A percentile compares a stretch with the other conserved stretches of the same genome.
These are phyloP conservation scores for Menura novaehollandiae DNA, from an alignment of 2,113 vertebrate species.

Conservation along the genomic window DNA sequence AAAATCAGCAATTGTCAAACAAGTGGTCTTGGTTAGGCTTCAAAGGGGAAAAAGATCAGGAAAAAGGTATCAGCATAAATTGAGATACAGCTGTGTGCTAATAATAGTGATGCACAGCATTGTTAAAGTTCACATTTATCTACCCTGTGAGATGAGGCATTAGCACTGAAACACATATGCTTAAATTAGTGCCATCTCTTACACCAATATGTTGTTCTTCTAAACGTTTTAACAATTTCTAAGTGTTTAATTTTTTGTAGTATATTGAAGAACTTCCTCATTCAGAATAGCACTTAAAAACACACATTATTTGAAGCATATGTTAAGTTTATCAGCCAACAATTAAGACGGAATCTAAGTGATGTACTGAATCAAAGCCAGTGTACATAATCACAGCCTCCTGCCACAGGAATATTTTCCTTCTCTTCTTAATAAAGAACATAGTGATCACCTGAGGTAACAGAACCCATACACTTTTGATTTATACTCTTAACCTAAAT, in stretches of 20 bases:
- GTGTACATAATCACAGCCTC: background rate
- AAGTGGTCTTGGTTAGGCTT: slow-evolving; percentile 59
- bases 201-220: background rate
- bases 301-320: background rate
- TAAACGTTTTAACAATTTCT: background rate
- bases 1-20: slow-evolving; percentile 69
- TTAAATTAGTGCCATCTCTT: background rate
- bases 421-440: background rate
- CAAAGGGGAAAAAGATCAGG: background rate
- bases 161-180: background rate
- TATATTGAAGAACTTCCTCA: background rate
- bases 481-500: background rate
- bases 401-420: background rate
- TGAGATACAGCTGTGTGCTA: background rate
- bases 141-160: background rate
- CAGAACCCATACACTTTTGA: background rate
- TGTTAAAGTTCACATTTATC: background rate
- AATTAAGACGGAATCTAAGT: background rate
- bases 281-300: background rate
- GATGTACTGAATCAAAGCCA: background rate
- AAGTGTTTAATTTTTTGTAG: background rate
- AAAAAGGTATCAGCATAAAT: background rate
- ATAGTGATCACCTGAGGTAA: background rate
- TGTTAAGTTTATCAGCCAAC: background rate
- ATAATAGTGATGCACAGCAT: background rate